Conservation (phyloP, 2,888 invertebrate species). For the Thecophora atra region DNA sequence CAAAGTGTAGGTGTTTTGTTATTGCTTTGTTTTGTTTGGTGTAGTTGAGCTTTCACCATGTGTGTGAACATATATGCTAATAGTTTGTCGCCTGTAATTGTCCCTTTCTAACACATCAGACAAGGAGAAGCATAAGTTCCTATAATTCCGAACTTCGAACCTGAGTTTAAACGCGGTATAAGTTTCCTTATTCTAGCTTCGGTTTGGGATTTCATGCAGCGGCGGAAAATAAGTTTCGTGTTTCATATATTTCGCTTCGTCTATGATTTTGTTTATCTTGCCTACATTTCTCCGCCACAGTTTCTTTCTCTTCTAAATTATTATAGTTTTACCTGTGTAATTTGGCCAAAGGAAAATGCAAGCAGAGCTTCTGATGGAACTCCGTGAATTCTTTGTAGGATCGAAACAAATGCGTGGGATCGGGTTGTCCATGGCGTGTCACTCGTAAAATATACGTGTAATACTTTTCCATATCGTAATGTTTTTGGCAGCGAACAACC, state of each 20-base stretch:
- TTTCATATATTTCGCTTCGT: not conserved
- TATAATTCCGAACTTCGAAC: too few relatives aligned
- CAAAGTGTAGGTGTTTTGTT: too few relatives aligned
- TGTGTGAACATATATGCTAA: too few relatives aligned
- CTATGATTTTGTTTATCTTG: not conserved
- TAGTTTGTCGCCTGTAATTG: too few relatives aligned
- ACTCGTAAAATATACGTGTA: conserved; percentile 92
- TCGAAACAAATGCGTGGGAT: conserved; percentile 88
- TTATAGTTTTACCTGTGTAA: conserved; percentile 78
- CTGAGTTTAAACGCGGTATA: too few relatives aligned
- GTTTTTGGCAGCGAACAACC: conserved; percentile 90
- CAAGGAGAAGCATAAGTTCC: too few relatives aligned
- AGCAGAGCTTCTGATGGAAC: conserved; percentile 91
- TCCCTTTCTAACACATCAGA: too few relatives aligned
- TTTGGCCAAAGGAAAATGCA: conserved; percentile 90
- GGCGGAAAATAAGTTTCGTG: too few relatives aligned
- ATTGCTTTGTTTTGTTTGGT: too few relatives aligned
- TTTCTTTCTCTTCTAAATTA: not conserved
- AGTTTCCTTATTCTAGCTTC: too few relatives aligned
- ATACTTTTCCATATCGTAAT: conserved; percentile 96
- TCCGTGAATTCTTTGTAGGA: conserved; percentile 98
- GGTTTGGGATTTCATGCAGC: too few relatives aligned
- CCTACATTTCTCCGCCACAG: not conserved
- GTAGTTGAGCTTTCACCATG: too few relatives aligned
- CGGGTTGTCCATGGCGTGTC: conserved; percentile 84